Evolutionary conservation across 2,113 vertebrate species (phyloP).

Genomic region (Plecturocebus donacophilus): DNA sequence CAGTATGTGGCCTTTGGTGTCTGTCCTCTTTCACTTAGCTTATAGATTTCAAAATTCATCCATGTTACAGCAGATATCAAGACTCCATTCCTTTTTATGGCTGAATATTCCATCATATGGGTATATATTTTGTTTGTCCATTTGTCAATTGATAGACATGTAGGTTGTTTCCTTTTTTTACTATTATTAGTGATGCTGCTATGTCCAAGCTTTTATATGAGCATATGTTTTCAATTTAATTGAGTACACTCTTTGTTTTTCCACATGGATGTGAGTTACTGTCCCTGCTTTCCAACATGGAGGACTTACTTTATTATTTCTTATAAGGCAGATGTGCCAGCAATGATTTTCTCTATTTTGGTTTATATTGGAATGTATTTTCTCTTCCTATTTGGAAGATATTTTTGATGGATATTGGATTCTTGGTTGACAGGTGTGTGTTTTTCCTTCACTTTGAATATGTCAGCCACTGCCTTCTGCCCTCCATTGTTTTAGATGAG

Average conservation of each 20-base stretch:
- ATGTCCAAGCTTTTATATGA: background rate
- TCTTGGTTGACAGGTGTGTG: background rate
- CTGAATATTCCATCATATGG: background rate
- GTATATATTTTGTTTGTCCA: background rate
- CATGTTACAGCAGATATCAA: background rate
- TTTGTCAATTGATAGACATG: background rate
- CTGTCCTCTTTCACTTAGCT: background rate
- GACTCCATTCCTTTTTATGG: background rate
- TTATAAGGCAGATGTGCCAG: background rate
- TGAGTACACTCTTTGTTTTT: background rate
- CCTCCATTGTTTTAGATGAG: background rate
- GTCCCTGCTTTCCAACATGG: background rate
- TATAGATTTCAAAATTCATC: background rate
- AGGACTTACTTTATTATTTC: background rate
- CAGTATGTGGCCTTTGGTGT: background rate
- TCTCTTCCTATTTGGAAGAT: background rate
- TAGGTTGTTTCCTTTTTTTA: background rate
- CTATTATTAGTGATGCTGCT: background rate
- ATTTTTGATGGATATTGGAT: background rate
- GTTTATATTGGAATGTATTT: background rate
- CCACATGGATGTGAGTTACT: background rate
- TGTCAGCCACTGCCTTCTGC: background rate
- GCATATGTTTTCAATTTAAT: background rate
- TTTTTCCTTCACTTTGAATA: background rate
- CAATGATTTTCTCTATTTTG: background rate